Evolutionary conservation across 1,140 invertebrate species (phyloP).

Genomic region (Tetragnatha versicolor): DNA sequence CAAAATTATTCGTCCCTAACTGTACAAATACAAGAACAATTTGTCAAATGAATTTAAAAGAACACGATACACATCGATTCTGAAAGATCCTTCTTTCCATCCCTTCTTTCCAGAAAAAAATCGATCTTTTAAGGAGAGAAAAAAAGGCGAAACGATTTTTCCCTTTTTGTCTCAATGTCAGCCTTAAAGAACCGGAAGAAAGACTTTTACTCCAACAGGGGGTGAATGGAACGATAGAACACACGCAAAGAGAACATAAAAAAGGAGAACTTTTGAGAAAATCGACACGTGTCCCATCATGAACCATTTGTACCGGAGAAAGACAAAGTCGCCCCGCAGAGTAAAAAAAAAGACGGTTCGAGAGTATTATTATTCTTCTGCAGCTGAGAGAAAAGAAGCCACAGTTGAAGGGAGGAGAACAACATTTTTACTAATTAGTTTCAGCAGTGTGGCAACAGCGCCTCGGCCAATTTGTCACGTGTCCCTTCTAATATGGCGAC

Average conservation of each 20-base stretch:
- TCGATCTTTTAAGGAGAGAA: no score
- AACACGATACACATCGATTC: no score
- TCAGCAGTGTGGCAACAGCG: constrained; percentile 38
- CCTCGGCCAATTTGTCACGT: constrained; percentile 48
- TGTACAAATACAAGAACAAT: no score
- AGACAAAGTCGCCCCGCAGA: constrained; percentile 12
- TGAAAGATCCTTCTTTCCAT: no score
- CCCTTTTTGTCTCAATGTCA: background rate
- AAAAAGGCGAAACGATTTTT: no score
- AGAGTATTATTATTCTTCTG: no score
- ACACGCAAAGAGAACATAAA: background rate
- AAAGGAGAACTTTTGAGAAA: constrained; percentile 11
- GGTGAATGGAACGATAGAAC: background rate
- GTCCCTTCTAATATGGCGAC: constrained; percentile 45
- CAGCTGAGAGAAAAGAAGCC: background rate
- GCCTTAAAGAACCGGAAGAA: background rate
- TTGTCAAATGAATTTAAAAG: no score
- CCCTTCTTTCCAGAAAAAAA: no score
- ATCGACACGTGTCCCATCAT: constrained; percentile 25
- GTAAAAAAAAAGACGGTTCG: background rate
- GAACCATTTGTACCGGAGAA: constrained; percentile 28
- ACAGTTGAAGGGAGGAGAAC: constrained; percentile 15
- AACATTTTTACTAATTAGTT: constrained; percentile 51
- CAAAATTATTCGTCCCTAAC: no score
- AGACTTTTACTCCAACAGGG: background rate